These are phyloP conservation scores for Drosophila yakuba DNA, from an alignment of 1,140 invertebrate genomes.

Conservation along the genomic window DNA sequence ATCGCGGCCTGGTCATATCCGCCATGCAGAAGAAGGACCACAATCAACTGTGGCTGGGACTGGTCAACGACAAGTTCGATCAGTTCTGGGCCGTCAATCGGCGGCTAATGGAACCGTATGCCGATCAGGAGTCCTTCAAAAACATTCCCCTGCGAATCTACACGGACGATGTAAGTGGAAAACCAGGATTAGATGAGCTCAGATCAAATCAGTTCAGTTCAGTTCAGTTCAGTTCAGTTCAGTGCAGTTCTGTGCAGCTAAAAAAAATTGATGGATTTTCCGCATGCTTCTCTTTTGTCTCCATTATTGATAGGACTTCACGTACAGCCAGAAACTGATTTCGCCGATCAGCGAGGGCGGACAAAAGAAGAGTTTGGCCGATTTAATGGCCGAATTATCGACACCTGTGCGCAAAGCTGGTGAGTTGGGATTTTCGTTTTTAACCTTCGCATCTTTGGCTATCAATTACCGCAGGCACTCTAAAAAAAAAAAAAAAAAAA, in stretches of 20 bases:
- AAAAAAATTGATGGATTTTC: conserved; percentile 13
- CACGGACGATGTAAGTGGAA: conserved; percentile 85
- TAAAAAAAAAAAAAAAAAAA: conserved; percentile 1
- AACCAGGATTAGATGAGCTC: not conserved
- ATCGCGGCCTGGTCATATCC: conserved; percentile 95
- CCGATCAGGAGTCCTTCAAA: conserved; percentile 93
- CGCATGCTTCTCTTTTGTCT: not conserved
- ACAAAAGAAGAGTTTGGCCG: conserved; percentile 89
- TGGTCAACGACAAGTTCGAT: conserved; percentile 99
- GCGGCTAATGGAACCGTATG: conserved; percentile 94
- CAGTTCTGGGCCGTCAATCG: conserved; percentile 99
- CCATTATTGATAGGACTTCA: conserved; percentile 86
- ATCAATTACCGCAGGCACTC: conserved; percentile 58
- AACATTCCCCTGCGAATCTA: conserved; percentile 97
- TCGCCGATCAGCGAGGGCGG: conserved; percentile 91
- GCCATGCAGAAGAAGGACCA: conserved; percentile 99
- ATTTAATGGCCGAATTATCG: conserved; percentile 90
- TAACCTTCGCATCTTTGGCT: conserved; percentile 19
- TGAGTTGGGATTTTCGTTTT: conserved; percentile 48
- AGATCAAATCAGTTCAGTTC: conserved; percentile 1
- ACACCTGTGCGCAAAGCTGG: conserved; percentile 80
- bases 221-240: not conserved
- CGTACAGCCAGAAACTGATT: conserved; percentile 91
- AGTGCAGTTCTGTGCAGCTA: too few relatives aligned
- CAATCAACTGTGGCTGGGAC: conserved; percentile 96